A percentile compares a stretch with the other conserved stretches of the same genome.
These are phyloP conservation scores for Heteronetta atricapilla DNA, from an alignment of 2,113 vertebrate genomes.

Conservation along the genomic window DNA sequence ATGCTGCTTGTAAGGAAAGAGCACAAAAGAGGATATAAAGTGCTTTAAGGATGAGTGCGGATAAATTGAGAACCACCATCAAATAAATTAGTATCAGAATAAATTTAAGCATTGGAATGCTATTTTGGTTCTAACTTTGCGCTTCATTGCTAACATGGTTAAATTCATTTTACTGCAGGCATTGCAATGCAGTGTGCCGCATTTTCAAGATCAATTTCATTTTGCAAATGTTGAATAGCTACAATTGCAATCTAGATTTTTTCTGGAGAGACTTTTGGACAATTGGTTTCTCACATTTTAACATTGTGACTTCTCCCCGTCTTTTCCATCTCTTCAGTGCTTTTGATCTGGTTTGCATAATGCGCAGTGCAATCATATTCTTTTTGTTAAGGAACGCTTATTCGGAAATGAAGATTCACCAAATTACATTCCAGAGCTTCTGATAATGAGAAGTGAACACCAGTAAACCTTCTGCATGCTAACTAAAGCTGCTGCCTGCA, in stretches of 20 bases:
- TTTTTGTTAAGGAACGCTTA: slow-evolving; percentile 23
- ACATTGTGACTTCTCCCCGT: neutral
- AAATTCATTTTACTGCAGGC: neutral
- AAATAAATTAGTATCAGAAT: neutral
- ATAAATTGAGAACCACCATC: neutral
- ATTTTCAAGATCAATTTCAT: neutral
- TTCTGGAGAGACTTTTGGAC: neutral
- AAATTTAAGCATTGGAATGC: neutral
- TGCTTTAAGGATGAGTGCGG: neutral
- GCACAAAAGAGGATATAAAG: neutral
- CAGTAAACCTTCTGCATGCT: slow-evolving; percentile 11
- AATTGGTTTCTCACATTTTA: neutral
- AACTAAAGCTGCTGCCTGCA: slow-evolving; percentile 14
- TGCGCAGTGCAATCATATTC: neutral
- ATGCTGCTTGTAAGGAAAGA: neutral
- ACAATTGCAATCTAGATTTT: neutral
- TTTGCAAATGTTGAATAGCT: neutral
- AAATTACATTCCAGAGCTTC: neutral
- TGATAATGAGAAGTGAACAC: slow-evolving; percentile 18
- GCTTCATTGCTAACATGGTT: neutral
- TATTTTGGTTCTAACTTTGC: neutral
- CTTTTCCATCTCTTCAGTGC: neutral
- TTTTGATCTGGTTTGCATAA: neutral
- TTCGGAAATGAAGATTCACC: slow-evolving; percentile 1
- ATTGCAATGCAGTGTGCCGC: neutral